Percentiles rank a stretch among this genome's conserved stretches.
Conservation (phyloP, 2,797 vertebrate species). For the Otolemur crassicaudatus region DNA sequence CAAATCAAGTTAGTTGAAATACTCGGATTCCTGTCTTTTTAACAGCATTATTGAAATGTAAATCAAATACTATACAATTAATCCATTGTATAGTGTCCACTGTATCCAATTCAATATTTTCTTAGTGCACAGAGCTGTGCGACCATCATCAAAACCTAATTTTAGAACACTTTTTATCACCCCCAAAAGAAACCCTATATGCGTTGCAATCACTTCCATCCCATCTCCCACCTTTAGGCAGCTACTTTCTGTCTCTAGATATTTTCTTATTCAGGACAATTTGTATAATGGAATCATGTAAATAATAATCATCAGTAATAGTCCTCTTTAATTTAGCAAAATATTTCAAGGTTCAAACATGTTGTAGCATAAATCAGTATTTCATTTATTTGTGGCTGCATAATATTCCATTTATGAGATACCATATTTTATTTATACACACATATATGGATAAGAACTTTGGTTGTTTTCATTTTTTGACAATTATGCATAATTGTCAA, state of each 20-base stretch:
- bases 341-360: neutral
- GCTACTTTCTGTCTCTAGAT: neutral
- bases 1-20: neutral
- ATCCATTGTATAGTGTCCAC: neutral
- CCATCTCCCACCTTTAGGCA: neutral
- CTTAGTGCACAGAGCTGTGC: neutral
- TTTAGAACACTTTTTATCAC: slow-evolving; percentile 36
- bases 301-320: neutral
- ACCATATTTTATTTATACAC: neutral
- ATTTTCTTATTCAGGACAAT: neutral
- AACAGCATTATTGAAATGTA: neutral
- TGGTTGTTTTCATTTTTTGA: neutral
- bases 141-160: neutral
- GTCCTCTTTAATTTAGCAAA: neutral
- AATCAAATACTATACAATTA: neutral
- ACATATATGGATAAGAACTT: neutral
- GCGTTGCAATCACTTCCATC: neutral
- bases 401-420: neutral
- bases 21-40: neutral
- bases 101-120: neutral
- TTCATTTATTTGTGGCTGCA: neutral
- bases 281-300: neutral
- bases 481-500: neutral
- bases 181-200: neutral
- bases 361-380: neutral